These are phyloP conservation scores for Drosophila pruinosa DNA, from an alignment of 1,140 invertebrate genomes.

Conservation along the genomic window DNA sequence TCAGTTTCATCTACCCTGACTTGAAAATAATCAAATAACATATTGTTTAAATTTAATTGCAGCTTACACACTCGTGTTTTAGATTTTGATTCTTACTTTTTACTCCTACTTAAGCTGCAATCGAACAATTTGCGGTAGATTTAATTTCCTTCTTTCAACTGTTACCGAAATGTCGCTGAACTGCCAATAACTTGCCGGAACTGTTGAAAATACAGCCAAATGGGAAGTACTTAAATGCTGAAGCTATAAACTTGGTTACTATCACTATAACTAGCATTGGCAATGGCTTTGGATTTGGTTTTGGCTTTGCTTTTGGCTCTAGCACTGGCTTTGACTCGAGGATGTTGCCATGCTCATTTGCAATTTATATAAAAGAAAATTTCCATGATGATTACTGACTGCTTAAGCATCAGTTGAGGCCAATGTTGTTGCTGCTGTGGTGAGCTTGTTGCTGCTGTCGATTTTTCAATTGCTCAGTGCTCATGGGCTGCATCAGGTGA, in stretches of 20 bases:
- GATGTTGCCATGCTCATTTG: constrained; percentile 50
- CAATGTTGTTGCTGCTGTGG: constrained; percentile 16
- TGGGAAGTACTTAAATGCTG: constrained; percentile 7
- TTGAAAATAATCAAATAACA: background rate
- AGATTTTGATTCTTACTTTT: too few species aligned
- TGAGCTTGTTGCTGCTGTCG: constrained; percentile 13
- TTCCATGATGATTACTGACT: constrained; percentile 57
- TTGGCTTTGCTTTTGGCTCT: background rate
- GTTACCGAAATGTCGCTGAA: background rate
- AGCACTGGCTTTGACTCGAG: constrained; percentile 30
- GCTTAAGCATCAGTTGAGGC: constrained; percentile 7
- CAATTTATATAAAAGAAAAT: constrained; percentile 61
- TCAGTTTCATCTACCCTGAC: too few species aligned
- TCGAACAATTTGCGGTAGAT: background rate
- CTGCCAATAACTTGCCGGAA: background rate
- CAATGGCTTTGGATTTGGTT: constrained; percentile 27
- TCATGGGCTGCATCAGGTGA: constrained; percentile 46
- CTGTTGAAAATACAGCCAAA: background rate
- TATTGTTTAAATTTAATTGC: too few species aligned
- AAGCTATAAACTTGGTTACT: background rate
- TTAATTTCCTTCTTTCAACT: background rate
- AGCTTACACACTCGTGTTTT: too few species aligned
- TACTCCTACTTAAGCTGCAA: too few species aligned
- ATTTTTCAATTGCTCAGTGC: constrained; percentile 41
- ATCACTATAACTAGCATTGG: background rate